Conservation (phyloP, 2,113 vertebrate genomes). For the Melierax canorus region DNA sequence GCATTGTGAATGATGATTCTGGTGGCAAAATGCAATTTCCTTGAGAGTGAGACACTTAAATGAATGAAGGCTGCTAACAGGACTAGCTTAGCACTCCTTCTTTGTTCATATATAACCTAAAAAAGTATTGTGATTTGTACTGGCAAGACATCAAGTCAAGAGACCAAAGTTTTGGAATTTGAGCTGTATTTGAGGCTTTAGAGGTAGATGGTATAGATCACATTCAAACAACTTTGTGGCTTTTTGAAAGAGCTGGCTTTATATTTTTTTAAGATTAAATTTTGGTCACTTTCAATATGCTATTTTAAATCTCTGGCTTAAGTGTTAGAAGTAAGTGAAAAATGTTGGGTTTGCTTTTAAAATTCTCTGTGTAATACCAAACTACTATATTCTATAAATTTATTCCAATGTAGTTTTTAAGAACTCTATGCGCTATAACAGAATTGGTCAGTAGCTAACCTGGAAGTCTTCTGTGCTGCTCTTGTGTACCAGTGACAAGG, state of each 20-base stretch:
- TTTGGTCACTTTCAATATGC: neutral
- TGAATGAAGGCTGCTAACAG: neutral
- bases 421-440: neutral
- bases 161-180: neutral
- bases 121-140: neutral
- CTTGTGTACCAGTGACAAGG: neutral
- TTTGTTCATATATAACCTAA: neutral
- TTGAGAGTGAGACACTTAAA: neutral
- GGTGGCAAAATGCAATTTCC: neutral
- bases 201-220: neutral
- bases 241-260: neutral
- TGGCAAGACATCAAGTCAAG: neutral
- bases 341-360: neutral
- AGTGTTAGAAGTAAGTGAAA: neutral
- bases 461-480: neutral
- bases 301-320: neutral
- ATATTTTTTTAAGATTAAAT: neutral
- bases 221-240: neutral
- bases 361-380: neutral
- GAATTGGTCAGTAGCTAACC: neutral
- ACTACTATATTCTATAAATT: neutral
- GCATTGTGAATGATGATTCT: neutral
- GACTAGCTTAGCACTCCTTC: neutral
- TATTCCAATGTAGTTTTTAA: neutral
- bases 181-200: neutral